These are phyloP conservation scores for Caenorhabditis latens DNA, from an alignment of 1,140 invertebrate species.

Conservation along the genomic window DNA sequence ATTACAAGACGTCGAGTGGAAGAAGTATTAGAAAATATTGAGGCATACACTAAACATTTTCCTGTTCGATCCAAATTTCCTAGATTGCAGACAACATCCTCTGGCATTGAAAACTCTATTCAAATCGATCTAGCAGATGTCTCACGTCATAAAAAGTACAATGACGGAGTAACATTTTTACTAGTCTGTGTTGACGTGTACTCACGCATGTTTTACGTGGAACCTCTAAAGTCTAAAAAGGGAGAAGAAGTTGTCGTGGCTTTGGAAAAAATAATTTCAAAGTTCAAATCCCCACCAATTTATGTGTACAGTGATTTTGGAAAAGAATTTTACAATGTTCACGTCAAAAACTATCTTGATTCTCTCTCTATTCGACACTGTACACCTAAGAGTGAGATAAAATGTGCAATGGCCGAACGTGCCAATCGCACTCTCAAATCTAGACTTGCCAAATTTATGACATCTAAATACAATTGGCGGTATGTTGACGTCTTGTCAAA, in stretches of 20 bases:
- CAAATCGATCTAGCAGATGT: background rate
- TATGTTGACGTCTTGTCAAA: background rate
- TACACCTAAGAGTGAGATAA: background rate
- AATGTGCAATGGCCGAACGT: conserved; percentile 4
- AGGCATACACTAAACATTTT: background rate
- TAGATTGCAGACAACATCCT: background rate
- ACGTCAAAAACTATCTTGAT: background rate
- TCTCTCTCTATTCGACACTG: background rate
- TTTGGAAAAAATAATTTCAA: conserved; percentile 8
- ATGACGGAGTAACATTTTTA: background rate
- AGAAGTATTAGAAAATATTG: background rate
- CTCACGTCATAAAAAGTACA: background rate
- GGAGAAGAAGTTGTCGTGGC: background rate
- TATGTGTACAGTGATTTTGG: conserved; percentile 3
- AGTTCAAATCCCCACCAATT: background rate
- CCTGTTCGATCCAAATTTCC: conserved; percentile 12
- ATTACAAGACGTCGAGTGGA: background rate
- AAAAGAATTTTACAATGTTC: background rate
- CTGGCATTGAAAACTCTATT: background rate
- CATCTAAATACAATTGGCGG: background rate
- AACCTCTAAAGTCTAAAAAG: background rate
- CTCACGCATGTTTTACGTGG: background rate
- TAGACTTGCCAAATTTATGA: background rate
- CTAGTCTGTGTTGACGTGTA: background rate
- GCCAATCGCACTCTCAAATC: background rate